phyloP scores from a whole-genome alignment of 2,113 vertebrate species.

The Oncorhynchus mykiss region DNA sequence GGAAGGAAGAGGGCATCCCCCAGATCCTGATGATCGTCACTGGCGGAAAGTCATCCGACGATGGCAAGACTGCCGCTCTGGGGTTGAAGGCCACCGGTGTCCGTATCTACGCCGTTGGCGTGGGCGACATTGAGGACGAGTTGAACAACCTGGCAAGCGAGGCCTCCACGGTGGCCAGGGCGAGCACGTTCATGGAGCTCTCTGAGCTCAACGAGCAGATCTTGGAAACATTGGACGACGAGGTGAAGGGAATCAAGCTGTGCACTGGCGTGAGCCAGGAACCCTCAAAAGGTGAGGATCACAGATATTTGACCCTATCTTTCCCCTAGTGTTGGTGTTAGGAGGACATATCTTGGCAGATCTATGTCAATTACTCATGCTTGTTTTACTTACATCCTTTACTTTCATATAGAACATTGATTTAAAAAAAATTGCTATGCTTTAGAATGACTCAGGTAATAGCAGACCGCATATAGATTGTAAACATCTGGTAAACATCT shows the following conservation, averaged over 20 bases:
- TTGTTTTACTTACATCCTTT: background rate
- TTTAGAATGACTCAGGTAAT: no score
- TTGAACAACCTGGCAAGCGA: slow-evolving; percentile 81
- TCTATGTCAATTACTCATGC: no score
- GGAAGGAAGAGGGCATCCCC: slow-evolving; percentile 81
- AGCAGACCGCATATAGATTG: no score
- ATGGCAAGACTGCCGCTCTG: slow-evolving; percentile 77
- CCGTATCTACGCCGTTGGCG: slow-evolving; percentile 86
- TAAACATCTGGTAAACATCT: background rate
- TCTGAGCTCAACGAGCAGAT: slow-evolving; percentile 91
- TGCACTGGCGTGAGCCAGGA: slow-evolving; percentile 68
- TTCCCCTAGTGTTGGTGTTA: no score
- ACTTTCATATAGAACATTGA: background rate
- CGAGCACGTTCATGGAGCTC: slow-evolving; percentile 73
- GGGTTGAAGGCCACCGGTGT: slow-evolving; percentile 77
- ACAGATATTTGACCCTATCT: no score
- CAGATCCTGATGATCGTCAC: slow-evolving; percentile 90
- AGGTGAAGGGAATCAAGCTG: slow-evolving; percentile 76
- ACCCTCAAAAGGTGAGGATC: slow-evolving; percentile 67
- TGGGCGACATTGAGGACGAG: slow-evolving; percentile 80
- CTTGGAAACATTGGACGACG: slow-evolving; percentile 80
- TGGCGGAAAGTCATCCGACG: slow-evolving; percentile 82
- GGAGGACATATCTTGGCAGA: no score
- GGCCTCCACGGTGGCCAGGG: slow-evolving; percentile 77
- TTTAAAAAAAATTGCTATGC: background rate